Evolutionary conservation across 2,113 vertebrate species (phyloP).

Genomic region (Lagenorhynchus albirostris): DNA sequence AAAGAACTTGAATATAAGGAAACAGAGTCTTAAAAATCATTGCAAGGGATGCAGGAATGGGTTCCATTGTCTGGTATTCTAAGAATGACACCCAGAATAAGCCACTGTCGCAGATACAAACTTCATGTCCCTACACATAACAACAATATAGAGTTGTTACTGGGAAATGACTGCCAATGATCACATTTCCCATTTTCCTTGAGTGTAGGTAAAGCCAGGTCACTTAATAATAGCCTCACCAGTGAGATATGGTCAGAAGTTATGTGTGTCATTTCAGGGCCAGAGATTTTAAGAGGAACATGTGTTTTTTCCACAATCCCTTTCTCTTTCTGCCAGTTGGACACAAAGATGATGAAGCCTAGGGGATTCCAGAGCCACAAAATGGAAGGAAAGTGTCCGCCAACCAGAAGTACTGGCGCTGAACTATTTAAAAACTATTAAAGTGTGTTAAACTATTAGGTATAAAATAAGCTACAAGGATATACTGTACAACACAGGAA

Average conservation of each 20-base stretch:
- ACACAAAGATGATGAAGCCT: neutral
- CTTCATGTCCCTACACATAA: too few species aligned
- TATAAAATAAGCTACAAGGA: neutral
- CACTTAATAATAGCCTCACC: neutral
- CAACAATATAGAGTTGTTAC: neutral
- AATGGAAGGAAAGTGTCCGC: neutral
- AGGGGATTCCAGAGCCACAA: neutral
- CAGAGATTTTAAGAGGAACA: neutral
- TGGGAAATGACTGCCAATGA: neutral
- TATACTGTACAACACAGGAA: neutral
- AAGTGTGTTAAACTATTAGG: neutral
- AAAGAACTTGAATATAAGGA: neutral
- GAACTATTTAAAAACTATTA: neutral
- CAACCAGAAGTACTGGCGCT: neutral
- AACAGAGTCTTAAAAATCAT: neutral
- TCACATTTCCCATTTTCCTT: neutral
- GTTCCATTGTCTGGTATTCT: neutral
- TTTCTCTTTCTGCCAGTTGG: neutral
- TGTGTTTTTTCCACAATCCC: neutral
- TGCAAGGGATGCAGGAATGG: neutral
- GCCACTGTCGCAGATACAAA: neutral
- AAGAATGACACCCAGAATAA: neutral
- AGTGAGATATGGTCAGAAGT: neutral
- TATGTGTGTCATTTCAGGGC: neutral
- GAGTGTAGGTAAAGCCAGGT: neutral